Percentiles rank a stretch among this genome's conserved stretches.
These are phyloP conservation scores for Ariopsis seemanni DNA, from an alignment of 2,113 vertebrate genomes.

Conservation along the genomic window DNA sequence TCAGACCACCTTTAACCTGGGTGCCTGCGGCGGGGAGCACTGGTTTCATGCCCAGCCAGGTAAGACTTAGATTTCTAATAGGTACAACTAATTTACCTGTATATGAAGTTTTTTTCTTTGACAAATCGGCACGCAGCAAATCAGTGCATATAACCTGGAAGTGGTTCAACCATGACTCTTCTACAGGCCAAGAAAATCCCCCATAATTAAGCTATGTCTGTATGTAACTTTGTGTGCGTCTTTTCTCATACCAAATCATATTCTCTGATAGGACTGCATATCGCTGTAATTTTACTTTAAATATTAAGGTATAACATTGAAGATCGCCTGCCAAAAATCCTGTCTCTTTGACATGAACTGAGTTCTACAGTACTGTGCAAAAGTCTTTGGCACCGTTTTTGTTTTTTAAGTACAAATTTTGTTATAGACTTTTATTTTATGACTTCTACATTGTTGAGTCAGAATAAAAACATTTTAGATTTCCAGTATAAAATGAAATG, in stretches of 20 bases:
- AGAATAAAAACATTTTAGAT: too few relatives aligned
- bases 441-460: too few relatives aligned
- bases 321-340: background rate
- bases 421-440: too few relatives aligned
- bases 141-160: background rate
- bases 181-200: background rate
- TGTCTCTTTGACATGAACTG: background rate
- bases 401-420: too few relatives aligned
- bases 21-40: conserved; percentile 23
- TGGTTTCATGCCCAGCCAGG: conserved; percentile 34
- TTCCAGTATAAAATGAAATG: too few relatives aligned
- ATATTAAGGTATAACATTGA: background rate
- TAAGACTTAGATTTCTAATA: conserved; percentile 8
- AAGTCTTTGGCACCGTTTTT: too few relatives aligned
- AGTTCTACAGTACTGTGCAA: background rate
- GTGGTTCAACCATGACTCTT: background rate
- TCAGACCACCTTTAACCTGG: conserved; percentile 35
- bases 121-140: too few relatives aligned
- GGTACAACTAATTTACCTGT: background rate
- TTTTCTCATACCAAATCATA: background rate
- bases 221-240: background rate
- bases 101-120: background rate
- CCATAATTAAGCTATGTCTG: background rate
- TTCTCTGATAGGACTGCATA: background rate
- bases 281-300: background rate